Conservation (phyloP, 1,140 invertebrate genomes). For the Scaptomyza montana region DNA sequence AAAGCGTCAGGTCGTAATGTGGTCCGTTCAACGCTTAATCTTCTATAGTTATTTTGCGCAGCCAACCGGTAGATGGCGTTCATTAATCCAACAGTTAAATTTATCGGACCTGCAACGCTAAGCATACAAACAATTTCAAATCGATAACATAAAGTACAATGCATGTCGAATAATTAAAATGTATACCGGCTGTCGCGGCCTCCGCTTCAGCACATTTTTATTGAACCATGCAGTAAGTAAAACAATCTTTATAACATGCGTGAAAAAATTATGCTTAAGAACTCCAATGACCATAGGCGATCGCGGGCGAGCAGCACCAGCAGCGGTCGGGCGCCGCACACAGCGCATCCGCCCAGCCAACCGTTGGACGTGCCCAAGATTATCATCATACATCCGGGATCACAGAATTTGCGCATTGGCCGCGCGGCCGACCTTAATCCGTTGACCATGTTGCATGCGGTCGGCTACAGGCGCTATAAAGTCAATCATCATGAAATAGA, state of each 20-base stretch:
- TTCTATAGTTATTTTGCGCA: too few species aligned
- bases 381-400: slow-evolving; percentile 97
- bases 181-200: slow-evolving; percentile 10
- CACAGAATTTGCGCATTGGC: slow-evolving; percentile 94
- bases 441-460: slow-evolving; percentile 92
- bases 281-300: slow-evolving; percentile 31
- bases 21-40: too few species aligned
- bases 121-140: neutral
- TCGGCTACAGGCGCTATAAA: slow-evolving; percentile 87
- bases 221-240: slow-evolving; percentile 32
- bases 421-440: slow-evolving; percentile 95
- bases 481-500: slow-evolving; percentile 85
- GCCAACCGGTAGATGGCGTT: too few species aligned
- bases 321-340: slow-evolving; percentile 52
- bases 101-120: neutral
- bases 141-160: slow-evolving; percentile 14
- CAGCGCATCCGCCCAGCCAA: slow-evolving; percentile 29
- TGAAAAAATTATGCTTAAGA: neutral
- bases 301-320: slow-evolving; percentile 72
- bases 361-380: slow-evolving; percentile 87
- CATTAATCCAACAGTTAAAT: neutral
- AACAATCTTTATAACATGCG: neutral
- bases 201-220: slow-evolving; percentile 15
- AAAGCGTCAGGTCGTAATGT: too few species aligned
- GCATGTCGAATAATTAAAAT: slow-evolving; percentile 14